phyloP scores from a whole-genome alignment of 1,140 invertebrate genomes.

The Dryas iulia region DNA sequence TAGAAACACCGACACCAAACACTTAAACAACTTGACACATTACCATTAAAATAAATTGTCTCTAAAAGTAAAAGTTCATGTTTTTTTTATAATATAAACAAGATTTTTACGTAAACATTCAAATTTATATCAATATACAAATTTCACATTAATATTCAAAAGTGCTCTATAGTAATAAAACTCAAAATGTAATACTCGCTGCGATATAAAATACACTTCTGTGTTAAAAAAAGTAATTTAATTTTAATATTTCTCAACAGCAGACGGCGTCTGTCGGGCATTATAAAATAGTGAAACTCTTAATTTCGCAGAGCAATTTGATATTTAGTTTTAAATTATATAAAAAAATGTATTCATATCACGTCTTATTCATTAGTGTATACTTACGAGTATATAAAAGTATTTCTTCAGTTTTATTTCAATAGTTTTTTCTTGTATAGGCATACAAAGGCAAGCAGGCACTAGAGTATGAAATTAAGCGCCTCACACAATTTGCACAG shows the following conservation, averaged over 20 bases:
- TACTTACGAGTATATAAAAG: no score
- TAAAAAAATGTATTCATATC: background rate
- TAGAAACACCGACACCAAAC: background rate
- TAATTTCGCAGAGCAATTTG: slow-evolving; percentile 25
- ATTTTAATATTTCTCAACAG: slow-evolving; percentile 31
- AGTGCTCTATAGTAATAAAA: slow-evolving; percentile 21
- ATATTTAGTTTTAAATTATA: slow-evolving; percentile 8
- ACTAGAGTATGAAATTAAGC: background rate
- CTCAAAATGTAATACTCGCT: slow-evolving; percentile 17
- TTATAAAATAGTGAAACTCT: slow-evolving; percentile 24
- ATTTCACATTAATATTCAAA: background rate
- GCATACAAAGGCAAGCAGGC: background rate
- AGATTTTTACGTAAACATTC: background rate
- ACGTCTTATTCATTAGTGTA: background rate
- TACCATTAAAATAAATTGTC: background rate
- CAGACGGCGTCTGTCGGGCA: slow-evolving; percentile 19
- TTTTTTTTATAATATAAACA: background rate
- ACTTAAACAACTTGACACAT: background rate
- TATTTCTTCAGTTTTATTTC: background rate
- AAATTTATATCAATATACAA: background rate
- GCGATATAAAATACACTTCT: slow-evolving; percentile 22
- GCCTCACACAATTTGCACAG: background rate
- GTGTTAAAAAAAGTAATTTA: slow-evolving; percentile 22
- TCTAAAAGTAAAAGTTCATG: background rate
- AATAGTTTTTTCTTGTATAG: background rate